A percentile compares a stretch with the other conserved stretches of the same genome.
phyloP scores from a whole-genome alignment of 1,140 invertebrate genomes.

The Drosophila erecta region DNA sequence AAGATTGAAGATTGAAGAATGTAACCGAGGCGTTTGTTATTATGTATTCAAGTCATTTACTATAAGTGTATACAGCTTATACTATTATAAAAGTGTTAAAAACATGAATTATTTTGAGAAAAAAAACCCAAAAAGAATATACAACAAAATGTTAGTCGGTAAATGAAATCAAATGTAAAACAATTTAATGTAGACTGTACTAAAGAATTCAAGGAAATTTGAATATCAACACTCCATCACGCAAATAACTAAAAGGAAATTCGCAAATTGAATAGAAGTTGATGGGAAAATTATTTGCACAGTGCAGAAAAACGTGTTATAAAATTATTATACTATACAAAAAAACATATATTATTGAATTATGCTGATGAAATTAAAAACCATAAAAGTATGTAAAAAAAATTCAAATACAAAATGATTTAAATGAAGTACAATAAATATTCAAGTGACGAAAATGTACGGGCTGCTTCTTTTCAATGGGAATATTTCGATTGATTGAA shows the following conservation, averaged over 20 bases:
- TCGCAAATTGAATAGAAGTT: slow-evolving; percentile 39
- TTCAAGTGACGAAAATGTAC: slow-evolving; percentile 58
- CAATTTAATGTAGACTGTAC: slow-evolving; percentile 54
- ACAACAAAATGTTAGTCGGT: slow-evolving; percentile 44
- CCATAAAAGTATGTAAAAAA: slow-evolving; percentile 48
- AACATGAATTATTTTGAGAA: slow-evolving; percentile 51
- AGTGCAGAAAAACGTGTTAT: slow-evolving; percentile 55
- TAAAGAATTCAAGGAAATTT: slow-evolving; percentile 39
- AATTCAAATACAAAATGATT: slow-evolving; percentile 59
- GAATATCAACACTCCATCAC: slow-evolving; percentile 51
- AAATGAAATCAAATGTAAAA: slow-evolving; percentile 53
- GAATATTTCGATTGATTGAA: background rate
- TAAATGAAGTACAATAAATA: slow-evolving; percentile 67
- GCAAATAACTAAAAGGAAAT: slow-evolving; percentile 28
- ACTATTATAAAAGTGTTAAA: slow-evolving; percentile 43
- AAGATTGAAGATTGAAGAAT: slow-evolving; percentile 9
- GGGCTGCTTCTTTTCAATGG: background rate
- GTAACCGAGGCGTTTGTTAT: slow-evolving; percentile 39
- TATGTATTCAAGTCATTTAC: slow-evolving; percentile 47
- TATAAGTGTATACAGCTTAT: slow-evolving; percentile 44
- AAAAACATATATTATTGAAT: slow-evolving; percentile 58
- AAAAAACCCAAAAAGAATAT: slow-evolving; percentile 19
- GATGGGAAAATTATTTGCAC: slow-evolving; percentile 50
- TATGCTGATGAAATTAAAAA: slow-evolving; percentile 59
- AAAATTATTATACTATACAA: slow-evolving; percentile 55